Evolutionary conservation across 2,888 invertebrate species (phyloP), one percentile per base, ranked within the genome.

Genomic region (Pristionchus exspectatus): DNA sequence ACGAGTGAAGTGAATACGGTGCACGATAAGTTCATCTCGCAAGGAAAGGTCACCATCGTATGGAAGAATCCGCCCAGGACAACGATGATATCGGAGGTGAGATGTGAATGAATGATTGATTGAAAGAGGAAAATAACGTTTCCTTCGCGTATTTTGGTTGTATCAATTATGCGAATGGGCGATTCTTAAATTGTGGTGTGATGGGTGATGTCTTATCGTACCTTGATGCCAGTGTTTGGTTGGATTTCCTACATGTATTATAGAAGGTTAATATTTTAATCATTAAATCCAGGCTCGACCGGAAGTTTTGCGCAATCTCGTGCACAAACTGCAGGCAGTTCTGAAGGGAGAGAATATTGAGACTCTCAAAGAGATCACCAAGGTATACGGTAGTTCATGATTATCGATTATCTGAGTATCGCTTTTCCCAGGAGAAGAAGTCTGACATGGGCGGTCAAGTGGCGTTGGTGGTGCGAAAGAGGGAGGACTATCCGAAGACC

Each of bases 361-460:
- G 14, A 30, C n/a, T 69, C 69, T 87, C 66, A 87, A 87, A 21
- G 87, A 87, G 54, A 87, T 87, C 21, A 50, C 69, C 21, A 87
- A 66, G 87, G 87, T 87, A 74, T 30, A 24, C 33, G 85, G 27
- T 87, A 66, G 27, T 44, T 44, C 38, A 2, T 21, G 7, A 18
- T 85, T 30, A 27, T 59, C 30, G 44, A 30, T 85, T 38, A 21
- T 59, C 59, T 85, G 59, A 27, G 27, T 84, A 24, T 56, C 38
- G 50, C 9, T 30, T 54, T 27, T 85, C 27, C 1, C 38, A 85
- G 87, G 87, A 69, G 87, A 87, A 69, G 87, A 87, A 87, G 50
- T 27, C 50, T 24, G 87, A 87, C 44, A 27, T 87, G 12, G 54
- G 54, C 4, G 87, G 87, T 18, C 63, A 38, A 38, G 87, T 87